Evolutionary conservation across 2,888 invertebrate genomes (phyloP).

Genomic region (Limnephilus marmoratus): DNA sequence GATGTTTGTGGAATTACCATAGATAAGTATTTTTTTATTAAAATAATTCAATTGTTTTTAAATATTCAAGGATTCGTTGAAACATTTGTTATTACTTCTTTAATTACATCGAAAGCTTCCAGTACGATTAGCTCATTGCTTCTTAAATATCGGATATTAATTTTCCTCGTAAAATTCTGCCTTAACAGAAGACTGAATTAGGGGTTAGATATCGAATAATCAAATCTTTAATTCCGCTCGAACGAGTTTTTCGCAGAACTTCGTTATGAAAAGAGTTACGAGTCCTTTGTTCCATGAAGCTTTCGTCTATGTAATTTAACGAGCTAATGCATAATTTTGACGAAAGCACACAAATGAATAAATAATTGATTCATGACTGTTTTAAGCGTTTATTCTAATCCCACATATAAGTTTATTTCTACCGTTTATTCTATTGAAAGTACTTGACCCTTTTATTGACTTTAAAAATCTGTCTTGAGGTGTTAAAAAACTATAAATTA

Average conservation of each 20-base stretch:
- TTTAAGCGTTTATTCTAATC: too few relatives aligned
- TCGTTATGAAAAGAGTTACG: background rate
- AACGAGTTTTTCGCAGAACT: background rate
- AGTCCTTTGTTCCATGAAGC: background rate
- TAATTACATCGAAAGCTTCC: background rate
- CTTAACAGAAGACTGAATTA: background rate
- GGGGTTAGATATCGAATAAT: background rate
- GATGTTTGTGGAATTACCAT: too few relatives aligned
- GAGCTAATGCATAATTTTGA: background rate
- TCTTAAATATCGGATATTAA: background rate
- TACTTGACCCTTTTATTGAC: background rate
- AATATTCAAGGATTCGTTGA: too few relatives aligned
- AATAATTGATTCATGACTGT: background rate
- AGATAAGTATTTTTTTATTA: too few relatives aligned
- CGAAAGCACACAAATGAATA: background rate
- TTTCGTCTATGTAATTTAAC: background rate
- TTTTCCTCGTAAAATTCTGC: background rate
- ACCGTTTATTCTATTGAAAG: background rate
- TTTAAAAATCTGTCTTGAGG: background rate
- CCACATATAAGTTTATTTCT: background rate
- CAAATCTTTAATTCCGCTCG: background rate
- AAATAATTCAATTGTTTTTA: too few relatives aligned
- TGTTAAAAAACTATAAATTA: too few relatives aligned
- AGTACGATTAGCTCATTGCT: background rate
- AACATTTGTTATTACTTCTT: too few relatives aligned